Evolutionary conservation across 2,888 invertebrate species (phyloP).

Genomic region (Dolichopus griseipennis): DNA sequence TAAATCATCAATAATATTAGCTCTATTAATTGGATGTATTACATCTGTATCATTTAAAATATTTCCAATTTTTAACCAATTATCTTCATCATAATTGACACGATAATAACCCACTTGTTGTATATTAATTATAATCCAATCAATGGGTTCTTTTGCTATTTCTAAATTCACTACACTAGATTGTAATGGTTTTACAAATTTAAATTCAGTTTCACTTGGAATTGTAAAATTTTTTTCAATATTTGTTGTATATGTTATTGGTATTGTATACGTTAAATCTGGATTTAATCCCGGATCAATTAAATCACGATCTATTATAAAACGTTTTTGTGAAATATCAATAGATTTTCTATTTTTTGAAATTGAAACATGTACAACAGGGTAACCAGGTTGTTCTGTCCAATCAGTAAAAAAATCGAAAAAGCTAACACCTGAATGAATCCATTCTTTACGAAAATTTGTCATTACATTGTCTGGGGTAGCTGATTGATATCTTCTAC

Average conservation of each 20-base stretch:
- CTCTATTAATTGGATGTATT: conserved; percentile 52
- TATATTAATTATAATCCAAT: conserved; percentile 36
- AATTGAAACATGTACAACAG: conserved; percentile 48
- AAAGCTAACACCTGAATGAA: conserved; percentile 33
- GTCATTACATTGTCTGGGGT: conserved; percentile 47
- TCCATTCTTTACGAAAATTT: conserved; percentile 39
- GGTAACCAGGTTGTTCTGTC: conserved; percentile 58
- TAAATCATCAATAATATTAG: conserved; percentile 66
- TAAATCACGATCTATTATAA: conserved; percentile 29
- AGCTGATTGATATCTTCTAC: conserved; percentile 36
- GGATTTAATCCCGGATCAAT: not conserved
- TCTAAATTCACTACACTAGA: too few relatives aligned
- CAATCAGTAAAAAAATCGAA: conserved; percentile 47
- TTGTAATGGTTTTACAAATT: not conserved
- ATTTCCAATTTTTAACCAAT: conserved; percentile 44
- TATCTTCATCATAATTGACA: conserved; percentile 56
- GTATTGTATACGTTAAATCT: conserved; percentile 30
- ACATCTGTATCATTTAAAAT: conserved; percentile 25
- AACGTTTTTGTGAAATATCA: conserved; percentile 29
- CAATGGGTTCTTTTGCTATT: not conserved
- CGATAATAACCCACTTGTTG: conserved; percentile 46
- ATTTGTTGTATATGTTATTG: conserved; percentile 34
- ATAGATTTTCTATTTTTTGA: conserved; percentile 16
- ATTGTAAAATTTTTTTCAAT: conserved; percentile 26
- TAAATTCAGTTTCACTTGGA: conserved; percentile 26